Evolutionary conservation across 2,113 vertebrate genomes (phyloP).

Genomic region (Dascyllus trimaculatus): DNA sequence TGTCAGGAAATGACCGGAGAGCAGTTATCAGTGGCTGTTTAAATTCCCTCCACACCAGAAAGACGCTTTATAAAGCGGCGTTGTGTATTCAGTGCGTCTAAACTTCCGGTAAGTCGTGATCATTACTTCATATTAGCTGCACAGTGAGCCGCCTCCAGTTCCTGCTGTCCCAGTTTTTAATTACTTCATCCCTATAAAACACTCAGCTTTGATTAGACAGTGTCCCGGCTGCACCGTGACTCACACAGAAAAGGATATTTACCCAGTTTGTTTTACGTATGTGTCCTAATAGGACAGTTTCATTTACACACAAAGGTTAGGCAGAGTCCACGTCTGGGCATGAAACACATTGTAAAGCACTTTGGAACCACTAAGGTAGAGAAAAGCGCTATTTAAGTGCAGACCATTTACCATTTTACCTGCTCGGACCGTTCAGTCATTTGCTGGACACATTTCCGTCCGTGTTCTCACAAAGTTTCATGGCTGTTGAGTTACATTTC

Average conservation of each 20-base stretch:
- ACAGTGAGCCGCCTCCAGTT: neutral
- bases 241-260: slow-evolving; percentile 20
- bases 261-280: neutral
- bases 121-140: slow-evolving; percentile 23
- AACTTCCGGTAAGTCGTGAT: neutral
- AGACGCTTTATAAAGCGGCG: slow-evolving; percentile 13
- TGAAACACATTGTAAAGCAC: too few species aligned
- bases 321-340: too few species aligned
- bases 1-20: slow-evolving; percentile 36
- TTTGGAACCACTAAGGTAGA: too few species aligned
- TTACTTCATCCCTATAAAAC: slow-evolving; percentile 55
- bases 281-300: neutral
- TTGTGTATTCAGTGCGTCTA: neutral
- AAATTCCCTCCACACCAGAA: neutral
- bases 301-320: neutral
- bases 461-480: too few species aligned
- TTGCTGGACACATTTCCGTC: too few species aligned
- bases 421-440: too few species aligned
- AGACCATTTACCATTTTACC: too few species aligned
- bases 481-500: too few species aligned
- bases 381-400: too few species aligned
- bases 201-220: slow-evolving; percentile 55
- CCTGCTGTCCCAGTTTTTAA: slow-evolving; percentile 44
- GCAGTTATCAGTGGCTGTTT: slow-evolving; percentile 44
- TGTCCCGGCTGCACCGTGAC: neutral